Base-by-base conservation (phyloP, 2,888 invertebrate genomes). In the Drosophila fulvimacula region DNA sequence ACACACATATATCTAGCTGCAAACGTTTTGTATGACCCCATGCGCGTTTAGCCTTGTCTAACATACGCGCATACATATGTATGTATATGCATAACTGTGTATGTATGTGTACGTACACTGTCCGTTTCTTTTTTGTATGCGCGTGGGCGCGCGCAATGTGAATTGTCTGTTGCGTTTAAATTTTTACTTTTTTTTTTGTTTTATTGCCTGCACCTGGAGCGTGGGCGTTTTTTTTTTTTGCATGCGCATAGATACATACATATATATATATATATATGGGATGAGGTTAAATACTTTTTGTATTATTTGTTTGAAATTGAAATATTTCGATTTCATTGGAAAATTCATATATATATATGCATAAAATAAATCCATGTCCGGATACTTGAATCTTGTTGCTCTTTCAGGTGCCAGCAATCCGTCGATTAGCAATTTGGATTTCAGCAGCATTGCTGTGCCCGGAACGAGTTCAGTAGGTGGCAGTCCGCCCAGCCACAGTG, bases 391-490 rank as follows among this genome's bases (percentile, higher is more conserved):
- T 30, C 30, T 10, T 30, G 10, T 30, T 30, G 27, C 30, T 30
- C 30, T 30, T 17, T n/a, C 24, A 72, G 75, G 27, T 53, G 57
- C 41, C 10, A 75, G 55, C 27, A 72, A 73, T 66, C 72, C 82
- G 27, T 73, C 81, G 21, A 81, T 91, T 24, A 81, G 81, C 42
- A 65, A 77, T 78, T 93, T 98, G 88, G 98, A 98, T 93, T 98
- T 98, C 93, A 96, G 98, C 91, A 94, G 93, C 73, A 98, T 98
- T 89, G 95, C 95, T 93, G 95, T 98, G 57, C 98, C 97, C 69
- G 93, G 94, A 5, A 55, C 82, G 5, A 82, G 82, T 46, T 36
- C 69, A 24, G 17, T 49, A 1, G 64, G 52, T 5, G 65, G 69
- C 57, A 76, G 73, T 63, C 79, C 76, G 24, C 64, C 60, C 6